phyloP scores from a whole-genome alignment of 2,888 invertebrate species.

The Hermodice carunculata region DNA sequence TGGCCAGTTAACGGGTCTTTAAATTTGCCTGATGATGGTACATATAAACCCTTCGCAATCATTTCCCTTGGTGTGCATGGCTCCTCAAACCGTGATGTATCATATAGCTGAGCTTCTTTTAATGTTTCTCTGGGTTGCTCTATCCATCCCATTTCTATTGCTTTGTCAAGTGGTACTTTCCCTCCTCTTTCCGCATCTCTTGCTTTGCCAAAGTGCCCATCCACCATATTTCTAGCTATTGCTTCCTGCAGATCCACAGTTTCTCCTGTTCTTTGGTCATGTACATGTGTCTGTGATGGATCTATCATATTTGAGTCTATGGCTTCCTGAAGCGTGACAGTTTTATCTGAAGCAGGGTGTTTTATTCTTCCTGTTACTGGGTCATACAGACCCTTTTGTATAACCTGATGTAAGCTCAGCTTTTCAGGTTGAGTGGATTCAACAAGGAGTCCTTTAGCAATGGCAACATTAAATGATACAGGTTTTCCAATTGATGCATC shows the following conservation, averaged over 20 bases:
- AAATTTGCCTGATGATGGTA: slow-evolving; percentile 83
- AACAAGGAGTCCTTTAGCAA: not conserved
- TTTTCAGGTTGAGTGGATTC: not conserved
- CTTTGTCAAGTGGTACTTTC: slow-evolving; percentile 70
- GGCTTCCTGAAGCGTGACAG: not conserved
- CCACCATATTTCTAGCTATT: slow-evolving; percentile 18
- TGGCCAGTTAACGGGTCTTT: slow-evolving; percentile 83
- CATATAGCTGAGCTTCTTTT: not conserved
- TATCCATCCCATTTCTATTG: slow-evolving; percentile 74
- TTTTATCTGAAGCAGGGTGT: not conserved
- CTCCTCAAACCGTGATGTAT: slow-evolving; percentile 65
- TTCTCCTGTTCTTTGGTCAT: slow-evolving; percentile 77
- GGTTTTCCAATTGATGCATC: slow-evolving; percentile 3
- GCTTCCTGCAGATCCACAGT: slow-evolving; percentile 73
- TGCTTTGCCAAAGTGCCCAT: not conserved
- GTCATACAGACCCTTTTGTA: not conserved
- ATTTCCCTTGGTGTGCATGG: slow-evolving; percentile 77
- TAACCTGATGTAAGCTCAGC: not conserved
- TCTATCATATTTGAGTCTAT: slow-evolving; percentile 74
- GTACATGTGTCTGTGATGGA: slow-evolving; percentile 64
- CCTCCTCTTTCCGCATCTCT: slow-evolving; percentile 36
- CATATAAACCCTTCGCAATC: slow-evolving; percentile 75
- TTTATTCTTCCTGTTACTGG: not conserved
- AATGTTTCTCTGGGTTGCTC: slow-evolving; percentile 72
- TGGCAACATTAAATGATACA: not conserved